Conservation (phyloP, 2,888 invertebrate species). For the Aradus depressus region DNA sequence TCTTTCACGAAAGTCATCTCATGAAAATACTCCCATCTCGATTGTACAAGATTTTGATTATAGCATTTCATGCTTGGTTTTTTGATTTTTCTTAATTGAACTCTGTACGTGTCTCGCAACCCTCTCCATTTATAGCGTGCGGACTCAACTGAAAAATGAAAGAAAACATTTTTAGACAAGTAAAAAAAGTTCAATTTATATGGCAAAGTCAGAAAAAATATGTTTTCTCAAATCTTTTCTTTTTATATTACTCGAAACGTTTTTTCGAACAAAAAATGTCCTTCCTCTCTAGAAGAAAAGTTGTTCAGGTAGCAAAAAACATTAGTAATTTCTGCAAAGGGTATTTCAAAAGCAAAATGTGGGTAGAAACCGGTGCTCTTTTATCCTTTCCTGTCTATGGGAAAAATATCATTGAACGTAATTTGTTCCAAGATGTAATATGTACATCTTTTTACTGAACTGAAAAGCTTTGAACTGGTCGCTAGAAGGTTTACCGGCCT, state of each 20-base stretch:
- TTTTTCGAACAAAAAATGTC: no score
- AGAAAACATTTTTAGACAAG: neutral
- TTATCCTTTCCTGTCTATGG: no score
- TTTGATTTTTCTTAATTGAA: slow-evolving; percentile 21
- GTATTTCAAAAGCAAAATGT: no score
- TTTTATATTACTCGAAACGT: neutral
- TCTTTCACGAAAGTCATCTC: slow-evolving; percentile 25
- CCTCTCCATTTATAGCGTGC: slow-evolving; percentile 25
- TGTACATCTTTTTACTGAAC: no score
- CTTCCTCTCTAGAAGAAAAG: no score
- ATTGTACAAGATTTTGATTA: slow-evolving; percentile 1
- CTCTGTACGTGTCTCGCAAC: slow-evolving; percentile 21
- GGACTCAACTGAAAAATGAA: slow-evolving; percentile 21
- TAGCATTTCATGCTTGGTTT: slow-evolving; percentile 8
- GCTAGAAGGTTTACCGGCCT: no score
- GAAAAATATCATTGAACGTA: no score
- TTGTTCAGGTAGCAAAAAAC: no score
- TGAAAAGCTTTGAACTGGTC: no score
- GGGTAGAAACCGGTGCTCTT: no score
- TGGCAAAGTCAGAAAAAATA: neutral
- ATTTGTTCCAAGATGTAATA: no score
- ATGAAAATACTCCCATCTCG: slow-evolving; percentile 23
- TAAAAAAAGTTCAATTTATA: neutral
- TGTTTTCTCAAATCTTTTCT: neutral
- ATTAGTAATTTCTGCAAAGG: no score